Percentiles rank a stretch among this genome's conserved stretches.
Evolutionary conservation across 2,797 vertebrate species (phyloP).

Genomic region (Eulemur rubriventer): DNA sequence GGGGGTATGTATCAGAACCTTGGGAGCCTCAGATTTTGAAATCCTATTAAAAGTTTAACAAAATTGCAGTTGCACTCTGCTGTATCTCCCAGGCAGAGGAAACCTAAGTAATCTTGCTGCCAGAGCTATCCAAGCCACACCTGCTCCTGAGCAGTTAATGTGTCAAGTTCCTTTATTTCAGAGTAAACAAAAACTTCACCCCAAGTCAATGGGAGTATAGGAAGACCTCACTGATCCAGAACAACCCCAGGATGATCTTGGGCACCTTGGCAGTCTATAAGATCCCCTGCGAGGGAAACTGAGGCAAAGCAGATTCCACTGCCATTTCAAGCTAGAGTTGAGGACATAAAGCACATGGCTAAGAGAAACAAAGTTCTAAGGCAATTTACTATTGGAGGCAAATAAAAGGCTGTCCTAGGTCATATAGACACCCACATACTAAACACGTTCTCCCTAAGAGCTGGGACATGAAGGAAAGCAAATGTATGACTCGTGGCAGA

Average conservation of each 20-base stretch:
- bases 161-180: background rate
- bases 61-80: background rate
- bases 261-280: background rate
- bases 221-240: background rate
- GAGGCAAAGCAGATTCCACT: background rate
- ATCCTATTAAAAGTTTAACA: slow-evolving; percentile 26
- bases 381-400: background rate
- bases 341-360: background rate
- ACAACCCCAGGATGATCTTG: background rate
- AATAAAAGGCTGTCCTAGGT: slow-evolving; percentile 16
- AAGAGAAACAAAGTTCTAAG: slow-evolving; percentile 1
- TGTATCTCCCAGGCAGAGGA: background rate
- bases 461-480: background rate
- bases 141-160: background rate
- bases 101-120: background rate
- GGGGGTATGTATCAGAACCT: background rate
- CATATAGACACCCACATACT: background rate
- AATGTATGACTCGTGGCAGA: background rate
- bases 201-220: background rate
- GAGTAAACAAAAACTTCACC: slow-evolving; percentile 18
- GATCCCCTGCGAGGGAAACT: background rate
- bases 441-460: slow-evolving; percentile 5
- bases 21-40: slow-evolving; percentile 10
- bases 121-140: background rate
- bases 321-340: background rate